Base-by-base conservation (phyloP, 2,888 invertebrate genomes). In the Stenichneumon culpator region DNA sequence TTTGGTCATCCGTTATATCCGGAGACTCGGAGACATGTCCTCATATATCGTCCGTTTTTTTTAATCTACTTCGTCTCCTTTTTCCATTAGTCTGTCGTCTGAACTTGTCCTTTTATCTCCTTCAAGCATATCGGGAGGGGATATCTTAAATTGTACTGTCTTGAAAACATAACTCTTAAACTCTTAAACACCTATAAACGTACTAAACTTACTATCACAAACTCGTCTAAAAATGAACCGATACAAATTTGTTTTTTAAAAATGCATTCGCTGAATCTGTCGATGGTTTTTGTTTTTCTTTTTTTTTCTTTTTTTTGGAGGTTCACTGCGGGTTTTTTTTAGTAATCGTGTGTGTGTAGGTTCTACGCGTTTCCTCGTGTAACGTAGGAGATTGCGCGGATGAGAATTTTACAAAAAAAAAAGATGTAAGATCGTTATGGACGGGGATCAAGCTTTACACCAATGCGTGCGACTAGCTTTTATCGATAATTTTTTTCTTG, bases 191-290 rank as follows among this genome's bases (percentile, higher is more conserved):
- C 54, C 75, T 86, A 83, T 74, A 72, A 85, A 84, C 57, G 77
- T 70, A 82, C 86, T 88, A 89, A 86, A 88, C 79, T 86, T 88
- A 88, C 87, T 89, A 89, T 89, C 89, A 89, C 89, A 89, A 88
- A 87, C 86, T 83, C 84, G 87, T 83, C 86, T 86, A 87, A 84
- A 47, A 81, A 77, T 86, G 32, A 85, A 83, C 79, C 67, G 79
- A 83, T 84, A 79, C 77, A 79, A 74, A 74, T 25, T 47, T 19
- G n/a, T 19, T 19, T 54, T 19, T 68, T 68, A 74, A 85, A 79
- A 79, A 82, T 83, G 80, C 83, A 16, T 80, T 86, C 50, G 22
- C 73, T 44, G 36, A 70, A 80, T 84, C 22, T 69, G 75, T 73
- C 79, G 79, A 77, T 79, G 47, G 32, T 63, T 44, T 14, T 82